phyloP scores from a whole-genome alignment of 2,797 vertebrate species.

The Urosaurus nigricauda region DNA sequence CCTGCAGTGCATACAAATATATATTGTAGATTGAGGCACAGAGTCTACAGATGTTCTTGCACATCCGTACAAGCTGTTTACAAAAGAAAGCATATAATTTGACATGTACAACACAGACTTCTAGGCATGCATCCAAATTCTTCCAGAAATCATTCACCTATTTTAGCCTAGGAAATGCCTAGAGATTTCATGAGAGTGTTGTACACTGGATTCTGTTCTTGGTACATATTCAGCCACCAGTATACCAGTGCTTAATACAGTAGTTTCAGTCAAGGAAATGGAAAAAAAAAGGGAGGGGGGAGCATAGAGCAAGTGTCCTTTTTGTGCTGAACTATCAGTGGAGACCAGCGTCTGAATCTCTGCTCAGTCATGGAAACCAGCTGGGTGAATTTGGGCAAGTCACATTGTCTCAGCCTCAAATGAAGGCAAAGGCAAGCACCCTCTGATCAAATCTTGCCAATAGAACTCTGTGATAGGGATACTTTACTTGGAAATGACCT shows the following conservation, averaged over 20 bases:
- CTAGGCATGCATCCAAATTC: not conserved
- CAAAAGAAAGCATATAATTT: conserved; percentile 20
- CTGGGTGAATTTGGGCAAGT: too few relatives aligned
- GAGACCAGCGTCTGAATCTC: too few relatives aligned
- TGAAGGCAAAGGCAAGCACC: too few relatives aligned
- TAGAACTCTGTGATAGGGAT: too few relatives aligned
- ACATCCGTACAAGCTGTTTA: conserved; percentile 10
- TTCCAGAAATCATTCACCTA: conserved; percentile 35
- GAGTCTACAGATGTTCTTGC: conserved; percentile 1
- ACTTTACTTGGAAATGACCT: too few relatives aligned
- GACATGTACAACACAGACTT: not conserved
- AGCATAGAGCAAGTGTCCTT: too few relatives aligned
- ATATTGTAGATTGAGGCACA: not conserved
- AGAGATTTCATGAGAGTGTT: not conserved
- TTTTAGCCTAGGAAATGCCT: conserved; percentile 48
- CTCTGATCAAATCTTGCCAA: too few relatives aligned
- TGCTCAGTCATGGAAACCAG: too few relatives aligned
- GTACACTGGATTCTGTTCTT: conserved; percentile 44
- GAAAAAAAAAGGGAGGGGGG: too few relatives aligned
- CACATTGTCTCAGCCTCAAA: too few relatives aligned
- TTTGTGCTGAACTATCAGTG: too few relatives aligned
- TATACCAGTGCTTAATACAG: conserved; percentile 34
- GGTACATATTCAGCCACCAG: conserved; percentile 13
- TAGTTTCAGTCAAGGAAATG: conserved; percentile 45
- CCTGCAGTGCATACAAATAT: not conserved